phyloP scores from a whole-genome alignment of 2,797 vertebrate genomes.

The Amblyraja radiata region DNA sequence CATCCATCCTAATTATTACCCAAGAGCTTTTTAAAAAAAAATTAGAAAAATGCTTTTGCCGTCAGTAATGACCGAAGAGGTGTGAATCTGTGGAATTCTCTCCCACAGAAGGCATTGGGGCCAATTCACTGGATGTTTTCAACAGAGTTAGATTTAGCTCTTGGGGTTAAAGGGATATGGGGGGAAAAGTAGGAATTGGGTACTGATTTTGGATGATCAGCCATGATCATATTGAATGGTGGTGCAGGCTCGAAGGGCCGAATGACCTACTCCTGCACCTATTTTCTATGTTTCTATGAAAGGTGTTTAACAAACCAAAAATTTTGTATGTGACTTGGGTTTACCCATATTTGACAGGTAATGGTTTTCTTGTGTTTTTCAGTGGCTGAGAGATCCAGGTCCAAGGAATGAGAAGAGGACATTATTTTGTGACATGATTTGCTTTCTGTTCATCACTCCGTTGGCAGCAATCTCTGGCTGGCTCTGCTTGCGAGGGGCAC shows the following conservation, averaged over 20 bases:
- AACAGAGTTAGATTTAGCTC: too few relatives aligned
- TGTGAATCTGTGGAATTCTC: too few relatives aligned
- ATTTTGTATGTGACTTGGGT: conserved; percentile 25
- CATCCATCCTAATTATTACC: background rate
- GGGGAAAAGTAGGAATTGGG: too few relatives aligned
- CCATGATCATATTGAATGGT: too few relatives aligned
- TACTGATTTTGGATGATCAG: too few relatives aligned
- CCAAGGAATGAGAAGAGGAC: conserved; percentile 88
- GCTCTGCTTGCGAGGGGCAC: conserved; percentile 85
- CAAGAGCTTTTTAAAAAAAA: background rate
- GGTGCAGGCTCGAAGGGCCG: too few relatives aligned
- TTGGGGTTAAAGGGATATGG: too few relatives aligned
- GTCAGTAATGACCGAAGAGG: background rate
- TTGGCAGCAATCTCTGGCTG: conserved; percentile 88
- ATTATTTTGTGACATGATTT: conserved; percentile 90
- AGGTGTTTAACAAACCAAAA: background rate
- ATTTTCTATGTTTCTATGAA: background rate
- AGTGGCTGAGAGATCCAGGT: conserved; percentile 89
- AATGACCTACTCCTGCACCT: too few relatives aligned
- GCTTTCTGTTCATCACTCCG: conserved; percentile 89
- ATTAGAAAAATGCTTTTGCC: background rate
- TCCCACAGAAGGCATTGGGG: too few relatives aligned
- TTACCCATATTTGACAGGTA: conserved; percentile 12
- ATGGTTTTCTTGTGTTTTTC: conserved; percentile 36
- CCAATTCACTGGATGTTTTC: too few relatives aligned